Evolutionary conservation across 2,113 vertebrate species (phyloP), one percentile per base, ranked within the genome.

Genomic region (Neolamprologus sp.): DNA sequence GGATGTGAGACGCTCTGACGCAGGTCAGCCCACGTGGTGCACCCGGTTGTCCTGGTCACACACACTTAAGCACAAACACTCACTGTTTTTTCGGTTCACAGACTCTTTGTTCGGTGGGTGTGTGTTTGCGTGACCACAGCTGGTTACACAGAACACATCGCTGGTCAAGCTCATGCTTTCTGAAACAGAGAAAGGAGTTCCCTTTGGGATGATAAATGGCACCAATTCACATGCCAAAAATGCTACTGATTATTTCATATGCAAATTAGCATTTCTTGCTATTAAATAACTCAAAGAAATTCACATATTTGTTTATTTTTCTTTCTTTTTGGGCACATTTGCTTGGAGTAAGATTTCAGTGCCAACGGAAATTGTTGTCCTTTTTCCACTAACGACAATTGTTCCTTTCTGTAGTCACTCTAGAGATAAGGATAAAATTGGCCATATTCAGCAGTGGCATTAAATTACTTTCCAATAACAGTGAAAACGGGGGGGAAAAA

Each of bases 1-100:
- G 95, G 94, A 95, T 94, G 42, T 88, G 83, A 71, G 82, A 63
- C 63, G 21, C 73, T 78, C 21, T 95, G 91, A 94, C 91, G 93
- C 91, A 94, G 80, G 63, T 83, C 75, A 4, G 47, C 12, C 80
- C 90, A 90, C 81, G 17, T 87, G 85, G 71, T 82, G 26, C 9
- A 6, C 9, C 65, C 45, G 13, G 89, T 91, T 83, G 94, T 86
- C 93, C 63, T 87, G 89, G 89, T 82, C 81, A 93, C 87, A 81
- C 81, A 89, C 68, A 82, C 83, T 85, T 13, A 11, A 91, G 85
- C 4, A 8, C 82, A 92, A 88, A 92, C 91, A 95, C 84, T 71
- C 9, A 4, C 47, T 7, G 82, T 93, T 93, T 85, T 90, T 88
- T 87, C 75, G 83, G 87, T 84, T 88, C 86, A 91, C 90, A 87